These are phyloP conservation scores for Belgica antarctica DNA, from an alignment of 2,888 invertebrate species.

Conservation along the genomic window DNA sequence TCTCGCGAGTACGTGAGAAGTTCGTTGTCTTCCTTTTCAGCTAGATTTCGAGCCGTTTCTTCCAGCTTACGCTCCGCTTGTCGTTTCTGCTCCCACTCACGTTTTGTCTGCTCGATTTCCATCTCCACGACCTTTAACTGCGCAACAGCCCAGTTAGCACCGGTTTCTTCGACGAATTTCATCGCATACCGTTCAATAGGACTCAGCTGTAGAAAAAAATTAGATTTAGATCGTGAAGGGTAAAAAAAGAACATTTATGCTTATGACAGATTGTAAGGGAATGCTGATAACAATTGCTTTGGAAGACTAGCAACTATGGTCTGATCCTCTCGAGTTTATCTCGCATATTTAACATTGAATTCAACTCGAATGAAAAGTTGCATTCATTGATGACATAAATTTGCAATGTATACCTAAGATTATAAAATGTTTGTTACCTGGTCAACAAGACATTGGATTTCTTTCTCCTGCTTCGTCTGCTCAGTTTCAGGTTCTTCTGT, in stretches of 20 bases:
- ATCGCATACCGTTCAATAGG: slow-evolving; percentile 96
- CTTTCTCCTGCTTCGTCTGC: slow-evolving; percentile 70
- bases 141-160: slow-evolving; percentile 75
- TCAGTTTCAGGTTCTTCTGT: slow-evolving; percentile 57
- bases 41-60: slow-evolving; percentile 61
- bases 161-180: slow-evolving; percentile 83
- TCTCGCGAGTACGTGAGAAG: slow-evolving; percentile 73
- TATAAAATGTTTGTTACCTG: slow-evolving; percentile 58
- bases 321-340: slow-evolving; percentile 5
- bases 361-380: slow-evolving; percentile 9
- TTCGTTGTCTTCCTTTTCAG: slow-evolving; percentile 62
- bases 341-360: slow-evolving; percentile 1
- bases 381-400: slow-evolving; percentile 40
- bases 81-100: slow-evolving; percentile 84
- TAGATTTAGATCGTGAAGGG: not conserved
- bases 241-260: slow-evolving; percentile 23
- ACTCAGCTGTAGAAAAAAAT: slow-evolving; percentile 66
- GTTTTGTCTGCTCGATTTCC: slow-evolving; percentile 79
- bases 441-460: slow-evolving; percentile 68
- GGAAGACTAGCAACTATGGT: not conserved
- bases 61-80: slow-evolving; percentile 68
- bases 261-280: not conserved
- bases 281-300: not conserved
- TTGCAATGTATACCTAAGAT: slow-evolving; percentile 2
- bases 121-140: slow-evolving; percentile 85